These are phyloP conservation scores for Synanthedon myopaeformis DNA, from an alignment of 2,888 invertebrate genomes.

Conservation along the genomic window DNA sequence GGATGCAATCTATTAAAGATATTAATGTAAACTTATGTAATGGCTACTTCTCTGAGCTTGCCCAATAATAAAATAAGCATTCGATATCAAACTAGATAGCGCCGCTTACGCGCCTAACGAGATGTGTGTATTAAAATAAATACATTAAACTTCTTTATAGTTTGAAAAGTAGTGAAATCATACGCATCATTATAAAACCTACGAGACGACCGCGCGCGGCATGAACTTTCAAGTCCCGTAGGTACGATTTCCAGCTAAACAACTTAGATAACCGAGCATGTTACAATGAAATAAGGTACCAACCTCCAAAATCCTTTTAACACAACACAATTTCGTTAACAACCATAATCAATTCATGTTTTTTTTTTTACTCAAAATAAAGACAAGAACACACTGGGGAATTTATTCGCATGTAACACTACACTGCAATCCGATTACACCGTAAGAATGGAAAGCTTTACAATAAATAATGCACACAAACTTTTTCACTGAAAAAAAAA, in stretches of 20 bases:
- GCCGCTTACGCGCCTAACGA: not conserved
- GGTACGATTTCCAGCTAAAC: not conserved
- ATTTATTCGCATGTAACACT: slow-evolving; percentile 21
- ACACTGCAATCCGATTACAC: slow-evolving; percentile 60
- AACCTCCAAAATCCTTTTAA: slow-evolving; percentile 57
- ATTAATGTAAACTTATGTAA: too few species aligned
- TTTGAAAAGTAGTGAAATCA: not conserved
- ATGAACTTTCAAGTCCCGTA: slow-evolving; percentile 1
- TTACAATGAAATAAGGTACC: slow-evolving; percentile 14
- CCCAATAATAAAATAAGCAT: not conserved
- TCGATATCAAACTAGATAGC: not conserved
- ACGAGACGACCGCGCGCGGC: not conserved
- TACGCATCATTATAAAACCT: not conserved
- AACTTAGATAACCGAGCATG: slow-evolving; percentile 4
- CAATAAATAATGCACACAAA: slow-evolving; percentile 12
- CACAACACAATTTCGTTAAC: slow-evolving; percentile 41
- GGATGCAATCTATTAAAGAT: too few species aligned
- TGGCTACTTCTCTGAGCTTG: too few species aligned
- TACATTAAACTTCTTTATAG: not conserved
- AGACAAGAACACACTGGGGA: slow-evolving; percentile 7
- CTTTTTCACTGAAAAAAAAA: slow-evolving; percentile 15
- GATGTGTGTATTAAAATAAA: not conserved
- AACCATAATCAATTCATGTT: slow-evolving; percentile 44
- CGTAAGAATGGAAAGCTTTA: slow-evolving; percentile 4
- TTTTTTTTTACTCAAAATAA: slow-evolving; percentile 21